These are phyloP conservation scores for Malachius bipustulatus DNA, from an alignment of 2,888 invertebrate genomes.

Conservation along the genomic window DNA sequence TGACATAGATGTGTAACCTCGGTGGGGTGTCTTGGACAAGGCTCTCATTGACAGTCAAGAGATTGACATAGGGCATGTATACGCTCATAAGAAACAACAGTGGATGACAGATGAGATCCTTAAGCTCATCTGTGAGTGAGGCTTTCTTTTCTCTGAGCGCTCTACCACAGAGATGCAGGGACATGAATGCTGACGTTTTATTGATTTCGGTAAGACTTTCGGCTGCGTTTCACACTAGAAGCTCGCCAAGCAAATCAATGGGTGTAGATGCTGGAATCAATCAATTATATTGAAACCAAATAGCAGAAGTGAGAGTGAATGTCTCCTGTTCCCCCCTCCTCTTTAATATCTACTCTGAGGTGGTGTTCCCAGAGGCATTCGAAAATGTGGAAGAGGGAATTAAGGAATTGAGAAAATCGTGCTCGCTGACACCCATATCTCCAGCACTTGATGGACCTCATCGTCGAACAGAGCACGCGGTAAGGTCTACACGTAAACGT, in stretches of 20 bases:
- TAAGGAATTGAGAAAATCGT: too few relatives aligned
- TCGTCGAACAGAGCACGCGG: too few relatives aligned
- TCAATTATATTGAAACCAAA: not conserved
- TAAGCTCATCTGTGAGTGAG: not conserved
- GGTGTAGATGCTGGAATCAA: not conserved
- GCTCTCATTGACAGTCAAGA: not conserved
- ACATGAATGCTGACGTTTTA: slow-evolving; percentile 1
- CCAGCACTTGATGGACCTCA: too few relatives aligned
- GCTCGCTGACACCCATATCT: too few relatives aligned
- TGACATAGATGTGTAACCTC: slow-evolving; percentile 1
- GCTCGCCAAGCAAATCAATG: not conserved
- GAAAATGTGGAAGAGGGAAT: too few relatives aligned
- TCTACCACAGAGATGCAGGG: not conserved
- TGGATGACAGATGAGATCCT: slow-evolving; percentile 2
- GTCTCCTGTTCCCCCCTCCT: not conserved
- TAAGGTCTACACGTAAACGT: too few relatives aligned
- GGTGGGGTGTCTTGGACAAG: slow-evolving; percentile 1
- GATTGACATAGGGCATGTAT: slow-evolving; percentile 1
- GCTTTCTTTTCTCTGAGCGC: slow-evolving; percentile 2
- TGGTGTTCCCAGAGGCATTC: not conserved
- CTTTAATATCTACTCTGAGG: slow-evolving; percentile 1
- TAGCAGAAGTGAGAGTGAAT: not conserved
- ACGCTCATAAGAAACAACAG: not conserved
- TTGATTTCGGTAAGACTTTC: not conserved
- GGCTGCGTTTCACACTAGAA: slow-evolving; percentile 3